Conservation (phyloP, 2,888 invertebrate genomes). For the Pollenia angustigena region DNA sequence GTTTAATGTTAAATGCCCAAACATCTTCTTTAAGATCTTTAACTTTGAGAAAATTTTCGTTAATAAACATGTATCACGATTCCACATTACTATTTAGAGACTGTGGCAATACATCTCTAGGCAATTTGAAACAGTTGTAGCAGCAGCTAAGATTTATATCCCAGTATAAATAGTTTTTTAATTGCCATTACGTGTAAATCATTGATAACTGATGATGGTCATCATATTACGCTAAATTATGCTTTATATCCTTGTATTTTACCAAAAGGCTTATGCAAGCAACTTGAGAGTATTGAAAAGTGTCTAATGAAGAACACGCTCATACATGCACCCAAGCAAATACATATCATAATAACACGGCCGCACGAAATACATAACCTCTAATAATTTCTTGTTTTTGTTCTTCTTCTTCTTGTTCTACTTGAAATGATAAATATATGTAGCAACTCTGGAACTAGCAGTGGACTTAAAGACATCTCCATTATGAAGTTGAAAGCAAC, state of each 20-base stretch:
- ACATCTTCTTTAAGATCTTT: too few species aligned
- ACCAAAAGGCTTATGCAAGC: constrained; percentile 46
- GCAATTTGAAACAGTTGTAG: neutral
- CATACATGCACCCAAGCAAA: constrained; percentile 12
- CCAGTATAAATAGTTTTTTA: constrained; percentile 50
- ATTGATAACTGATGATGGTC: constrained; percentile 64
- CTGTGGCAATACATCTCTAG: neutral
- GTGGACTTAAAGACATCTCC: constrained; percentile 54
- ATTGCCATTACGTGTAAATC: constrained; percentile 72
- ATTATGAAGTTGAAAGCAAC: constrained; percentile 22
- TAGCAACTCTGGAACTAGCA: neutral
- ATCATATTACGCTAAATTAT: constrained; percentile 71
- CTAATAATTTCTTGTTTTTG: constrained; percentile 39
- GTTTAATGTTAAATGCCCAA: too few species aligned
- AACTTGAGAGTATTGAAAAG: constrained; percentile 45
- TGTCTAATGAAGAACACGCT: constrained; percentile 27
- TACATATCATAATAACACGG: neutral
- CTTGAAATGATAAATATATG: constrained; percentile 21
- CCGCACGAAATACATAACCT: constrained; percentile 11
- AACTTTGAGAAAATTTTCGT: too few species aligned
- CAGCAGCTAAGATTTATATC: neutral
- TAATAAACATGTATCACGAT: too few species aligned
- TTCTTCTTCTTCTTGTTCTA: neutral
- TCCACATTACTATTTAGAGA: neutral
- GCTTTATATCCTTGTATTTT: constrained; percentile 59